A percentile compares a stretch with the other conserved stretches of the same genome.
Conservation (phyloP, 1,140 invertebrate genomes). For the Cephus cinctus region DNA sequence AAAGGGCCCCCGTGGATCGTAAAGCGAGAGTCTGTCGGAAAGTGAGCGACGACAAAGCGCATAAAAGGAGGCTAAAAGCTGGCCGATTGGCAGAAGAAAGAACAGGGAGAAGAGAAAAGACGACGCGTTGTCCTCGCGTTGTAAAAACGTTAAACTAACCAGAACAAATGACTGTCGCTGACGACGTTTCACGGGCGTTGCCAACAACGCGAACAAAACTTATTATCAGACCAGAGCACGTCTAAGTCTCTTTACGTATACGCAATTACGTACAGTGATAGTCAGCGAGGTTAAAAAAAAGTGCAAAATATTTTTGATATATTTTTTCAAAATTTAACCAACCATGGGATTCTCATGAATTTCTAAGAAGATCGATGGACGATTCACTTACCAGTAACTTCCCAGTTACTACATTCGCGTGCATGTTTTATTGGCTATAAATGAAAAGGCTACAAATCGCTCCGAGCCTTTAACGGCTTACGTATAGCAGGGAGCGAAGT, state of each 20-base stretch:
- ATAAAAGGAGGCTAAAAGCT: conserved; percentile 3
- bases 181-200: not conserved
- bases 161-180: conserved; percentile 8
- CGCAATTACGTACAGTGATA: no score
- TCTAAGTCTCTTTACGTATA: no score
- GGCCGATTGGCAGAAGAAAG: not conserved
- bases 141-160: conserved; percentile 9
- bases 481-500: no score
- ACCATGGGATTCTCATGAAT: no score
- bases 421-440: conserved; percentile 52
- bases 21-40: no score
- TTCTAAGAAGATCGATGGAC: no score
- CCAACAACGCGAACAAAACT: not conserved
- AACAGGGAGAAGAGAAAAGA: not conserved
- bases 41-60: not conserved
- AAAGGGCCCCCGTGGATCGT: no score
- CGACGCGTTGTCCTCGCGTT: not conserved
- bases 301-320: no score
- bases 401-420: conserved; percentile 47
- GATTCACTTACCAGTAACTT: no score
- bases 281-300: no score
- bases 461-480: conserved; percentile 36
- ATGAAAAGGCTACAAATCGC: conserved; percentile 50
- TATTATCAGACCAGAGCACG: no score
- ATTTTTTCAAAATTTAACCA: no score